Evolutionary conservation across 2,797 vertebrate genomes (phyloP).

Genomic region (Coregonus sp.): DNA sequence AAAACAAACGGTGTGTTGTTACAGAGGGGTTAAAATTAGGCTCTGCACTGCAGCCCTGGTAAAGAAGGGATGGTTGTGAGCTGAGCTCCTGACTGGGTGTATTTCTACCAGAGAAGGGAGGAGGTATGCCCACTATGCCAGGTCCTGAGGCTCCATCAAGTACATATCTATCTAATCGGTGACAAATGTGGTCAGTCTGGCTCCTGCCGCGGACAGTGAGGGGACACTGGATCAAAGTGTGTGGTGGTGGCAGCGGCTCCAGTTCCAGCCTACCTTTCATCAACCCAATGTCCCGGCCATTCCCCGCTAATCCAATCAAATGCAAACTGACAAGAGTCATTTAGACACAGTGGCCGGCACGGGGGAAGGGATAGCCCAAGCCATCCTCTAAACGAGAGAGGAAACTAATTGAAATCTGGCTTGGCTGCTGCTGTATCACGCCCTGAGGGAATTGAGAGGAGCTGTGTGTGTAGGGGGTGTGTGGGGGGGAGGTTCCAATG

Average conservation of each 20-base stretch:
- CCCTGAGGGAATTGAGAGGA: no score
- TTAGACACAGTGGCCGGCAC: background rate
- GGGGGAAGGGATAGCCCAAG: background rate
- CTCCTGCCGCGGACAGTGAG: background rate
- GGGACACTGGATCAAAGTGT: background rate
- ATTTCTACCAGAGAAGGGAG: background rate
- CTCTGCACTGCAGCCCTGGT: background rate
- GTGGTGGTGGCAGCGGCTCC: background rate
- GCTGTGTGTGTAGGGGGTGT: background rate
- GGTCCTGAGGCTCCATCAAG: background rate
- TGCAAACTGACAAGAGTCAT: conserved; percentile 9
- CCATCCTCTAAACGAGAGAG: background rate
- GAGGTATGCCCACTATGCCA: background rate
- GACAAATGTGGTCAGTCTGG: background rate
- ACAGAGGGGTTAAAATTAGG: background rate
- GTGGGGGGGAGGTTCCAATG: background rate
- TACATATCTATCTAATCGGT: background rate
- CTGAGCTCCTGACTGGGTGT: background rate
- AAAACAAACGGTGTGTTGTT: background rate
- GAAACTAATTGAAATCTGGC: conserved; percentile 6
- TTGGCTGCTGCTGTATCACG: background rate
- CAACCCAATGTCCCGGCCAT: background rate
- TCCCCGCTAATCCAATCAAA: background rate
- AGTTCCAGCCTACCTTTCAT: background rate
- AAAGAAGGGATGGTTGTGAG: background rate